These are phyloP conservation scores for Diabrotica virgifera DNA, from an alignment of 1,140 invertebrate species.

Conservation along the genomic window DNA sequence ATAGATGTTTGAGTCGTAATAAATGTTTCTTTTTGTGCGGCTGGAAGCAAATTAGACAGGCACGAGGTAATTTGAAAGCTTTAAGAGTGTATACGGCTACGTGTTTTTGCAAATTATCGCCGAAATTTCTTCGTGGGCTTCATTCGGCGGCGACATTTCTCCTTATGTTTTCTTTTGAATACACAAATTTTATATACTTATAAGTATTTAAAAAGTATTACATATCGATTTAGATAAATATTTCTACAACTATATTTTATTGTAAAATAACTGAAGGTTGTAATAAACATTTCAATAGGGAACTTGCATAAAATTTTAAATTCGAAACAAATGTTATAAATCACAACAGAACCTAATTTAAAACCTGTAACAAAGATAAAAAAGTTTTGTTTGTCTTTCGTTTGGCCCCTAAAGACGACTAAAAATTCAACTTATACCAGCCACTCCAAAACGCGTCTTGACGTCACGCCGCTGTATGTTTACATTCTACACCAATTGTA, in stretches of 20 bases:
- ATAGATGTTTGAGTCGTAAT: slow-evolving; percentile 33
- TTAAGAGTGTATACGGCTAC: background rate
- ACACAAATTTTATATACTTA: background rate
- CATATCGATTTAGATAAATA: background rate
- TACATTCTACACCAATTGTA: background rate
- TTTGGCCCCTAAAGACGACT: no score
- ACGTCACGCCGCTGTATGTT: no score
- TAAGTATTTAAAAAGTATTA: background rate
- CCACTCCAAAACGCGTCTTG: no score
- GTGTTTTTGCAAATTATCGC: slow-evolving; percentile 1
- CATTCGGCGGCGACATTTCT: background rate
- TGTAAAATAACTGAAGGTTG: background rate
- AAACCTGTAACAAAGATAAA: no score
- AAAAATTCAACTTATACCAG: no score
- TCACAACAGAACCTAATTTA: no score
- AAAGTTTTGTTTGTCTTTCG: no score
- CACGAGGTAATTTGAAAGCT: slow-evolving; percentile 28
- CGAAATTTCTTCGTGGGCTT: background rate
- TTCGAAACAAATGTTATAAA: no score
- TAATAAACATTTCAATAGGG: no score
- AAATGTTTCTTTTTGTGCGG: slow-evolving; percentile 29
- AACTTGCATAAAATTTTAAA: no score
- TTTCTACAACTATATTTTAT: background rate
- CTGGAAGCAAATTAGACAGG: slow-evolving; percentile 24
- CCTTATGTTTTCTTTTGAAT: background rate